A percentile compares a stretch with the other conserved stretches of the same genome.
Conservation (phyloP, 2,888 invertebrate genomes). For the Lamellibrachia columna region DNA sequence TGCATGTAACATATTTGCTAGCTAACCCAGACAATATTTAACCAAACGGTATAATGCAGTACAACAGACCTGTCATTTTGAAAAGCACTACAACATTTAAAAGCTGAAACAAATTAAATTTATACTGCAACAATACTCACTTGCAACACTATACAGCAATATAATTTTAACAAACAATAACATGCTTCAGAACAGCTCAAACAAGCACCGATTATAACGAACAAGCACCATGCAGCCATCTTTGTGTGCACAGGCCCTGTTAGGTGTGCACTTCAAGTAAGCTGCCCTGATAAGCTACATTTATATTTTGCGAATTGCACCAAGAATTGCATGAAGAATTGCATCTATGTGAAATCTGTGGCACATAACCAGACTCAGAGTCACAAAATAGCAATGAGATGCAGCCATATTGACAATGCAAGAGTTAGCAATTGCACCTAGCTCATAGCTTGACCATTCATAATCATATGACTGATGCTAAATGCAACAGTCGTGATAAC, state of each 20-base stretch:
- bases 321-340: neutral
- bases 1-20: neutral
- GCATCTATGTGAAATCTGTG: neutral
- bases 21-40: neutral
- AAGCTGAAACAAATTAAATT: neutral
- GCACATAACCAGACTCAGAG: neutral
- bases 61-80: neutral
- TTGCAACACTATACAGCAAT: neutral
- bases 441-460: neutral
- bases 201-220: neutral
- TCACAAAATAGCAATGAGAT: neutral
- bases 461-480: neutral
- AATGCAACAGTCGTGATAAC: neutral
- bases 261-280: neutral
- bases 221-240: neutral
- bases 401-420: neutral
- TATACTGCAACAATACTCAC: neutral
- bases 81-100: neutral
- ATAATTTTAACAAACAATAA: conserved; percentile 8
- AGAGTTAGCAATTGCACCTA: neutral
- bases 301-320: neutral
- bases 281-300: neutral
- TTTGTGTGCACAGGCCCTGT: neutral
- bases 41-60: neutral
- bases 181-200: neutral